A percentile compares a stretch with the other conserved stretches of the same genome.
These are phyloP conservation scores for Poicephalus meyeri DNA, from an alignment of 2,113 vertebrate genomes.

Conservation along the genomic window DNA sequence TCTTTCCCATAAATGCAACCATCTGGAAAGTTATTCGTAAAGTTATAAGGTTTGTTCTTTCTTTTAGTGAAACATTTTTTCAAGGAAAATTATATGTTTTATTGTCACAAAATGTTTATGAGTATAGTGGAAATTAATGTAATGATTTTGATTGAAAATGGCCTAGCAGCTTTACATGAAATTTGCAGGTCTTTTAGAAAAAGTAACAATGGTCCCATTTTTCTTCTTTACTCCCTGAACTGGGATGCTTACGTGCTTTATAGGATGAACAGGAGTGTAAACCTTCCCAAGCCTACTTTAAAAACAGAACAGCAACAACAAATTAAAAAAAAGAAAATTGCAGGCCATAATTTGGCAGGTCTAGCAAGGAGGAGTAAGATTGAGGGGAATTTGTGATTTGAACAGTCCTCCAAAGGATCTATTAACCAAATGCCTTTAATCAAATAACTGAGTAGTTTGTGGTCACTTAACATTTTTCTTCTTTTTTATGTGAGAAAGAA, in stretches of 20 bases:
- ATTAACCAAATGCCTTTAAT: neutral
- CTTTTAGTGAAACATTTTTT: neutral
- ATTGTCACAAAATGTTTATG: neutral
- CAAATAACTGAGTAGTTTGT: neutral
- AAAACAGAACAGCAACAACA: neutral
- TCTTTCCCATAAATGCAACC: neutral
- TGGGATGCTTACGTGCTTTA: neutral
- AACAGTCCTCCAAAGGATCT: neutral
- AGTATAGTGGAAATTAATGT: neutral
- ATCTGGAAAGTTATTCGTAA: neutral
- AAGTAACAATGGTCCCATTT: neutral
- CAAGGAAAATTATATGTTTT: neutral
- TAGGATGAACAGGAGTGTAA: neutral
- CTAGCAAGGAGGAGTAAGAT: neutral
- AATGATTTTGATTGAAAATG: neutral
- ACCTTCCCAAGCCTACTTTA: fast-evolving
- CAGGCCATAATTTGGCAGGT: neutral
- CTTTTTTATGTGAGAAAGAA: neutral
- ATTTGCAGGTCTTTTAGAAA: neutral
- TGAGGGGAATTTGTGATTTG: neutral
- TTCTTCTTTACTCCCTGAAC: neutral
- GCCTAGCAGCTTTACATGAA: neutral
- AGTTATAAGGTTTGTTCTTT: fast-evolving
- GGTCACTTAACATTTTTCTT: neutral
- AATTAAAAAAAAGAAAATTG: neutral